phyloP scores from a whole-genome alignment of 2,888 invertebrate genomes.

The Xestia rhomboidea region DNA sequence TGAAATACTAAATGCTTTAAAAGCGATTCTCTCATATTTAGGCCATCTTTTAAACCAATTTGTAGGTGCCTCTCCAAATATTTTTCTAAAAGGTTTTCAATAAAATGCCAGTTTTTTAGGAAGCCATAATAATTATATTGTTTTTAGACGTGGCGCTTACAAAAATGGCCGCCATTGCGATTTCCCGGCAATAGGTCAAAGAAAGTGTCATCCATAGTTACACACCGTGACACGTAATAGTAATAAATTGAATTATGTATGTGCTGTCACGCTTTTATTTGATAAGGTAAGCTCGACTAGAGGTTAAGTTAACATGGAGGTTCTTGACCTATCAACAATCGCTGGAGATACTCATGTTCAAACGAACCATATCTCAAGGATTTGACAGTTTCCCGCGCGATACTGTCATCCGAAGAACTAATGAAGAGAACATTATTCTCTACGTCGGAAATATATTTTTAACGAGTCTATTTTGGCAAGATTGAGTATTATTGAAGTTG shows the following conservation, averaged over 20 bases:
- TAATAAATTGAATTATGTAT: constrained; percentile 52
- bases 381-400: background rate
- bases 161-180: constrained; percentile 39
- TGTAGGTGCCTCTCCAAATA: background rate
- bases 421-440: background rate
- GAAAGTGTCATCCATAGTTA: constrained; percentile 62
- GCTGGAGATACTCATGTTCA: background rate
- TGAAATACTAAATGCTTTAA: background rate
- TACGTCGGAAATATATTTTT: background rate
- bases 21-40: background rate
- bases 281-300: constrained; percentile 3
- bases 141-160: constrained; percentile 26
- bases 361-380: background rate
- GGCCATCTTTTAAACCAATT: background rate
- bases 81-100: background rate
- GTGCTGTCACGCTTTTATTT: constrained; percentile 27
- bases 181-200: constrained; percentile 61
- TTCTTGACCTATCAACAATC: background rate
- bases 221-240: constrained; percentile 56
- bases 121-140: background rate
- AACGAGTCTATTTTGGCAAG: background rate
- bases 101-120: background rate
- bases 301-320: background rate
- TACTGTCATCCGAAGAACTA: background rate
- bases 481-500: background rate